phyloP scores from a whole-genome alignment of 2,888 invertebrate species.

The Coronaproctus castanopsis region DNA sequence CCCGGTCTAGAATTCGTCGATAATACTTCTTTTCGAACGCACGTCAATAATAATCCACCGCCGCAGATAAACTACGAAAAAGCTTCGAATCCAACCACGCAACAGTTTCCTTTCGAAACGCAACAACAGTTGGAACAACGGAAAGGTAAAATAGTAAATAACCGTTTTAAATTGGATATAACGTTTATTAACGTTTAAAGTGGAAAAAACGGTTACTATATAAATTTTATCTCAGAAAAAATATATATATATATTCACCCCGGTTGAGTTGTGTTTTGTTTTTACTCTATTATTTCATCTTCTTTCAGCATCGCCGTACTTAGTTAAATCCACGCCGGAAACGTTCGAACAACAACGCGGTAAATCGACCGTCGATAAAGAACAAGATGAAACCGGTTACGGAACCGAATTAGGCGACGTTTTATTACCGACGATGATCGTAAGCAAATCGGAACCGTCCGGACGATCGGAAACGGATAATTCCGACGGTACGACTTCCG shows the following conservation, averaged over 20 bases:
- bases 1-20: conserved; percentile 64
- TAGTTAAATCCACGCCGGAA: neutral
- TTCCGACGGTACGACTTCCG: neutral
- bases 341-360: too few relatives aligned
- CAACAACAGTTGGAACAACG: neutral
- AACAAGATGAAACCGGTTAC: neutral
- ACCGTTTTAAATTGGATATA: too few relatives aligned
- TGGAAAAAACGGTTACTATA: too few relatives aligned
- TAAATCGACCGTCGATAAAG: too few relatives aligned
- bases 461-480: neutral
- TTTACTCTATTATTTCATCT: neutral
- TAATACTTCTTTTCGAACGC: conserved; percentile 60
- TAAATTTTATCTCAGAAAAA: too few relatives aligned
- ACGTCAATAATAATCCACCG: conserved; percentile 36
- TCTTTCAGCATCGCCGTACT: neutral
- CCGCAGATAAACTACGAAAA: conserved; percentile 13
- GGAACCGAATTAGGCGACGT: neutral
- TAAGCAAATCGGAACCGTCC: neutral
- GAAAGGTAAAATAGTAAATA: neutral
- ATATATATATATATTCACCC: too few relatives aligned
- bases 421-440: neutral
- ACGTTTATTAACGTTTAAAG: too few relatives aligned
- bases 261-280: neutral
- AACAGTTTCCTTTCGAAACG: neutral
- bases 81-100: neutral